Conservation (phyloP, 1,140 invertebrate species). For the Aphelenchoides besseyi region DNA sequence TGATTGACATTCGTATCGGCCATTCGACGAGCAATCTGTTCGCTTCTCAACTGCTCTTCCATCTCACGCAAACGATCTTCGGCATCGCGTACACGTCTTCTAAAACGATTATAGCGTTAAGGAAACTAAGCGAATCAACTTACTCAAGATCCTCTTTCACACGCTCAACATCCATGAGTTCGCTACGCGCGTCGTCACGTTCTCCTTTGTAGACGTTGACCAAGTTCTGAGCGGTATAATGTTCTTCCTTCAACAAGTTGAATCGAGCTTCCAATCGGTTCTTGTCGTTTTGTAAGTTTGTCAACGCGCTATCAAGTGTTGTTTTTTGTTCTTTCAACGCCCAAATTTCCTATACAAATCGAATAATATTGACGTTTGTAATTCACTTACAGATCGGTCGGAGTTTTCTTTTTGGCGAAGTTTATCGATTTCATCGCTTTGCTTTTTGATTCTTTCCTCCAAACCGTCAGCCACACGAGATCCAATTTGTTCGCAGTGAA, state of each 20-base stretch:
- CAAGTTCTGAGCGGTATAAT: slow-evolving; percentile 31
- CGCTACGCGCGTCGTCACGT: slow-evolving; percentile 27
- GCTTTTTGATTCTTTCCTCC: slow-evolving; percentile 6
- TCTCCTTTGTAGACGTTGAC: slow-evolving; percentile 36
- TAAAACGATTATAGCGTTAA: not conserved
- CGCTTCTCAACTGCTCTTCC: slow-evolving; percentile 21
- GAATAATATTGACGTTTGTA: not conserved
- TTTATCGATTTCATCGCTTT: not conserved
- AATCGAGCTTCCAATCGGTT: slow-evolving; percentile 20
- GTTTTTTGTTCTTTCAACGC: slow-evolving; percentile 31
- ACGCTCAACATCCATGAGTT: slow-evolving; percentile 27
- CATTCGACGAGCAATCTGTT: slow-evolving; percentile 38
- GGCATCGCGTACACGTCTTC: not conserved
- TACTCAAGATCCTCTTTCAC: slow-evolving; percentile 24
- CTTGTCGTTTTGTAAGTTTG: slow-evolving; percentile 31
- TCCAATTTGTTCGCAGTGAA: not conserved
- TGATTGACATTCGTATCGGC: slow-evolving; percentile 28
- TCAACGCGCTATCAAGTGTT: slow-evolving; percentile 24
- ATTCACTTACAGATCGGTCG: not conserved
- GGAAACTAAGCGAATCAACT: slow-evolving; percentile 8
- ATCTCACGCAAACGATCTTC: slow-evolving; percentile 17
- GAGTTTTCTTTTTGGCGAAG: slow-evolving; percentile 6
- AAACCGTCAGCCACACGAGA: not conserved
- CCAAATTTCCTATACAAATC: slow-evolving; percentile 8
- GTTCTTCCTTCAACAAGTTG: slow-evolving; percentile 22